A percentile compares a stretch with the other conserved stretches of the same genome.
Evolutionary conservation across 2,888 invertebrate genomes (phyloP).

Genomic region (Brachypalpus laphriformis): DNA sequence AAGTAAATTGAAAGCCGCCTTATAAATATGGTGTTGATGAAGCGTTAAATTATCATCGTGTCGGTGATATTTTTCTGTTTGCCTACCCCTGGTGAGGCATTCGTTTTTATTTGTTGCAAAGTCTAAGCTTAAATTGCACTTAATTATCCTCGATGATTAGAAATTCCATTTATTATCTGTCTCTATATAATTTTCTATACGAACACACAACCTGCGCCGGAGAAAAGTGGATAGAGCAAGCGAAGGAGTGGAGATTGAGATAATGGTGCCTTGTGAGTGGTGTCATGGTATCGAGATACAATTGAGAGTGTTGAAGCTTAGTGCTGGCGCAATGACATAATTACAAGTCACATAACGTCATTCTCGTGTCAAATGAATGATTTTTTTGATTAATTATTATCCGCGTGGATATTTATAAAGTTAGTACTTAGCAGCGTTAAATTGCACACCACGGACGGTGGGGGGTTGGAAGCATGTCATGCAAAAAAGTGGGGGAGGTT

Average conservation of each 20-base stretch:
- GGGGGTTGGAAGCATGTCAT: constrained; percentile 23
- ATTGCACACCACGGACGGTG: constrained; percentile 36
- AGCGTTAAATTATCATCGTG: constrained; percentile 55
- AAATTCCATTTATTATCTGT: constrained; percentile 43
- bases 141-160: constrained; percentile 43
- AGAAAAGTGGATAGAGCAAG: background rate
- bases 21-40: constrained; percentile 63
- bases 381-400: constrained; percentile 59
- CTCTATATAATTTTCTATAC: constrained; percentile 13
- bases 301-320: constrained; percentile 61
- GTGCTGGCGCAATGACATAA: constrained; percentile 67
- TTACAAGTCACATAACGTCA: constrained; percentile 59
- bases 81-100: background rate
- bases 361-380: constrained; percentile 34
- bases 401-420: constrained; percentile 40
- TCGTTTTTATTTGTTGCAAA: background rate
- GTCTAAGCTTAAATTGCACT: background rate
- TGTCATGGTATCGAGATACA: constrained; percentile 50
- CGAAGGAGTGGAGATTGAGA: background rate
- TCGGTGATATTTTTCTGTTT: background rate
- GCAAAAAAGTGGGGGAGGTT: background rate
- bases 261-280: constrained; percentile 32
- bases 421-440: constrained; percentile 38
- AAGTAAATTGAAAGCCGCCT: constrained; percentile 61
- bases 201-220: background rate